phyloP scores from a whole-genome alignment of 2,113 vertebrate species.

The Kryptolebias marmoratus region DNA sequence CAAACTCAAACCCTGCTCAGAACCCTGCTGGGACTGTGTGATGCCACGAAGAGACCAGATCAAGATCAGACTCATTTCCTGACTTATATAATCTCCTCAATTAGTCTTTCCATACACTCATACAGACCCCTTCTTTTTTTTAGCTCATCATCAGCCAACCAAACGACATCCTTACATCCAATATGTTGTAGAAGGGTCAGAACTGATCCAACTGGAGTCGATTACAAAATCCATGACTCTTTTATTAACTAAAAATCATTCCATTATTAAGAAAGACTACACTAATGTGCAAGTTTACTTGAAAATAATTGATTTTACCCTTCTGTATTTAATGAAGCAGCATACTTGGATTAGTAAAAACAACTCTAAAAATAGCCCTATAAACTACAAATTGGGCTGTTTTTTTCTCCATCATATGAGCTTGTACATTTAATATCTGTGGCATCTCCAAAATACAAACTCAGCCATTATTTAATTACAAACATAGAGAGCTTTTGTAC shows the following conservation, averaged over 20 bases:
- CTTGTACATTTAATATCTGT: no score
- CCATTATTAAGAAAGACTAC: constrained; percentile 1
- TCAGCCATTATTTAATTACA: no score
- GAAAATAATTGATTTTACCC: not conserved
- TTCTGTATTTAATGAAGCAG: not conserved
- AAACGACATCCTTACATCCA: not conserved
- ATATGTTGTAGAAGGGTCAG: not conserved
- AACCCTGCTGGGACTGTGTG: constrained; percentile 38
- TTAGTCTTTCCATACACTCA: no score
- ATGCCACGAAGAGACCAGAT: constrained; percentile 3
- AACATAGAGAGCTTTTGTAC: no score
- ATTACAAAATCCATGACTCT: not conserved
- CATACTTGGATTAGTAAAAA: no score
- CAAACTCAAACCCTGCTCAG: constrained; percentile 47
- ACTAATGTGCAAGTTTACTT: not conserved
- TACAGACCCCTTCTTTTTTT: not conserved
- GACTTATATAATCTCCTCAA: not conserved
- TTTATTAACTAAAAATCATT: constrained; percentile 17
- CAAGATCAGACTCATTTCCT: not conserved
- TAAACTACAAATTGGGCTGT: no score
- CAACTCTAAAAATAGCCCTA: no score
- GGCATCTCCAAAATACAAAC: no score
- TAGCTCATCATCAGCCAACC: not conserved
- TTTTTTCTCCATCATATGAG: no score
- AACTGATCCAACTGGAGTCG: not conserved